Evolutionary conservation across 2,113 vertebrate genomes (phyloP), one percentile per base, ranked within the genome.

Genomic region (Ageneiosus marmoratus): DNA sequence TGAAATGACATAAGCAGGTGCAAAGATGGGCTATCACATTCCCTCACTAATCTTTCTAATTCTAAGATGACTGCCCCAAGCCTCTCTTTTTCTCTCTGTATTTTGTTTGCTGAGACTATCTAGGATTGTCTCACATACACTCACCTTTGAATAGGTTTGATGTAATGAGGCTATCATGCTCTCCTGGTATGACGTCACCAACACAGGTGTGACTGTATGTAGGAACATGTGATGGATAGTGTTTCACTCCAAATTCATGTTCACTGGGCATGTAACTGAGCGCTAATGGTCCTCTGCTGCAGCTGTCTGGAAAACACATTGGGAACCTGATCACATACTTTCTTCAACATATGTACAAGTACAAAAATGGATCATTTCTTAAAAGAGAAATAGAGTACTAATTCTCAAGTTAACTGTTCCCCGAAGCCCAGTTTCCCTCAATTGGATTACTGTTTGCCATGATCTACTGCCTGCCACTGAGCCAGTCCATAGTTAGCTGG

Each of bases 1-100:
- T 41, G n/a, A 81, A 69, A 87, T 84, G 73, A 82, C 79, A 87
- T 82, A 87, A 87, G 69, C 80, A 81, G 74, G 83, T 84, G 79
- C 62, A 82, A 44, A 27, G 48, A 77, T 84, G 51, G 77, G 41
- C 76, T 82, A 82, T 84, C 79, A 84, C 5, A 55, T 86, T 81
- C 32, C 63, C 34, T 81, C 32, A 73, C 63, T 81, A 72, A 77
- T 81, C 78, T 73, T 84, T 55, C 48, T 80, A 74, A 83, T 82
- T 72, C 69, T 32, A 76, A 32, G 50, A 37, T 51, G 75, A 72
- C 50, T 62, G 44, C 69, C 55, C 32, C 55, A 78, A 20, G 82
- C 46, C 41, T 69, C 15, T 77, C 60, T 55, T 15, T 37, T 11
- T 75, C 55, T 1, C 24, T 44, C 55, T 53, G 32, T 70, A 41